Evolutionary conservation across 1,140 invertebrate species (phyloP).

Genomic region (Piezodorus guildinii): DNA sequence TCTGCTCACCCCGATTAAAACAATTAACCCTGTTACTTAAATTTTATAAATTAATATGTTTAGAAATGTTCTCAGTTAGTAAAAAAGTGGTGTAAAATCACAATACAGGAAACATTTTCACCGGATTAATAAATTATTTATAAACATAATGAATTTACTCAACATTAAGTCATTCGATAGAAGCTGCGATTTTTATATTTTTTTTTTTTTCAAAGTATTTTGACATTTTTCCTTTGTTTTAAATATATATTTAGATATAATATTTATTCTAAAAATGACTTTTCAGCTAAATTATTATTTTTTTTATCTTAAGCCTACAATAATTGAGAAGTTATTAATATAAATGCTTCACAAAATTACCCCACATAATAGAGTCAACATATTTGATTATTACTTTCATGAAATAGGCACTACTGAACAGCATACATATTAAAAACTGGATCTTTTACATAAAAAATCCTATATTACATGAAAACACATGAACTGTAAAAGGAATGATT

Average conservation of each 20-base stretch:
- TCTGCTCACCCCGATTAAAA: no score
- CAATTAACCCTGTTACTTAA: no score
- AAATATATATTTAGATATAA: constrained; percentile 9
- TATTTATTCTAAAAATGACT: background rate
- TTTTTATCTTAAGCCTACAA: constrained; percentile 4
- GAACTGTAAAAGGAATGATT: background rate
- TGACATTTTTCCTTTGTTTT: background rate
- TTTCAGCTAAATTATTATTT: background rate
- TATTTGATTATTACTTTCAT: constrained; percentile 10
- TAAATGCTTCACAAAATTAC: constrained; percentile 21
- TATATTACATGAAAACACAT: constrained; percentile 5
- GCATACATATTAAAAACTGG: constrained; percentile 4
- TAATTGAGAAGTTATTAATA: constrained; percentile 3
- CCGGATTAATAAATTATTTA: no score
- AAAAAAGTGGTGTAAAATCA: no score
- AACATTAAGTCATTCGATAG: no score
- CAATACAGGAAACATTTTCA: no score
- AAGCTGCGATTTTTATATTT: no score
- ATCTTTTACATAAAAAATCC: background rate
- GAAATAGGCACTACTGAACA: constrained; percentile 20
- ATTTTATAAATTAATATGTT: no score
- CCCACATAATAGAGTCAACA: constrained; percentile 14
- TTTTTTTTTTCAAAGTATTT: no score
- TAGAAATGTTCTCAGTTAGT: no score
- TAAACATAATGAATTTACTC: no score